These are phyloP conservation scores for Phthorimaea operculella DNA, from an alignment of 1,140 invertebrate genomes.

Conservation along the genomic window DNA sequence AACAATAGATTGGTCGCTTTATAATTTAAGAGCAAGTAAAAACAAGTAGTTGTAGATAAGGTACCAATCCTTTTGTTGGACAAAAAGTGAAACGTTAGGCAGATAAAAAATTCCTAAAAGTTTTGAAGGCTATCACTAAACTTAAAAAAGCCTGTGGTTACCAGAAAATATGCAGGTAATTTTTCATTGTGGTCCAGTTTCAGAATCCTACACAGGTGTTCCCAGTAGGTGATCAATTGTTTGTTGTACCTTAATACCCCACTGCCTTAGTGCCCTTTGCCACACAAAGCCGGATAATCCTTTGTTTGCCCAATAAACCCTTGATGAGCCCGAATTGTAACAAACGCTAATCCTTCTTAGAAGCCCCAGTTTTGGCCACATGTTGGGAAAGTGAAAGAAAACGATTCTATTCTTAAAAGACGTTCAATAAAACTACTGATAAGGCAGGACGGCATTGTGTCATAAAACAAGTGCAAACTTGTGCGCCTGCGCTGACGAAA, in stretches of 20 bases:
- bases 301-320: conserved; percentile 31
- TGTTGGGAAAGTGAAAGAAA: conserved; percentile 10
- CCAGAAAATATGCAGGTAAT: no score
- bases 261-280: not conserved
- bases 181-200: no score
- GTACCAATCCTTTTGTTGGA: no score
- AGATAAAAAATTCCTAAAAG: no score
- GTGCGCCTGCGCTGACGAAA: not conserved
- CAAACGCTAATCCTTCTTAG: conserved; percentile 21
- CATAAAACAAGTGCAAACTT: not conserved
- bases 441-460: not conserved
- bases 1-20: no score
- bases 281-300: conserved; percentile 20
- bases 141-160: no score
- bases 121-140: no score
- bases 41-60: no score
- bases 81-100: no score
- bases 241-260: no score
- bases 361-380: conserved; percentile 21
- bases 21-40: no score
- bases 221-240: conserved; percentile 12
- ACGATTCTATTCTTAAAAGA: not conserved
- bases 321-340: conserved; percentile 12
- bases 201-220: conserved; percentile 7
- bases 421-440: not conserved